Evolutionary conservation across 2,888 invertebrate genomes (phyloP).

Genomic region (Synanthedon myopaeformis): DNA sequence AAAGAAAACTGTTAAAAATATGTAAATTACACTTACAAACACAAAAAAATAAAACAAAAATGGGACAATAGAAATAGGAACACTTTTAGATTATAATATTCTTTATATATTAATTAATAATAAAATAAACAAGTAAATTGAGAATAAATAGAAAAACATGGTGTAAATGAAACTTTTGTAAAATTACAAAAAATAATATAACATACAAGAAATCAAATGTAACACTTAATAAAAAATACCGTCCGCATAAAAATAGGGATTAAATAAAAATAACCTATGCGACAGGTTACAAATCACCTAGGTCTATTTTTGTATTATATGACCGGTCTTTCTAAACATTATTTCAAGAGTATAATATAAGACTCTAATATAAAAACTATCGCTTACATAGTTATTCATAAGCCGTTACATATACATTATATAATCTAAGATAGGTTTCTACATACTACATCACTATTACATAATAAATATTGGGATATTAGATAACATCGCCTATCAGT

Average conservation of each 20-base stretch:
- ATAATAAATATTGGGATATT: slow-evolving; percentile 60
- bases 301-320: slow-evolving; percentile 21
- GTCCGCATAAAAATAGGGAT: too few species aligned
- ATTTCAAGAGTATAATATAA: slow-evolving; percentile 31
- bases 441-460: slow-evolving; percentile 46
- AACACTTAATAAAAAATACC: too few species aligned
- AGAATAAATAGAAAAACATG: slow-evolving; percentile 4
- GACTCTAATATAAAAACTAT: slow-evolving; percentile 61
- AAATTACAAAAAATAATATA: not conserved
- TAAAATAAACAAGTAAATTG: slow-evolving; percentile 3
- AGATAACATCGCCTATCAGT: slow-evolving; percentile 61
- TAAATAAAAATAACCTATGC: too few species aligned
- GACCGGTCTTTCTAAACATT: slow-evolving; percentile 21
- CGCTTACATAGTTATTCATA: slow-evolving; percentile 46
- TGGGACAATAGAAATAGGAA: not conserved
- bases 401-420: slow-evolving; percentile 38
- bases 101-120: slow-evolving; percentile 3
- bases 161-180: not conserved
- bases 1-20: not conserved
- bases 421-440: slow-evolving; percentile 25
- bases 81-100: not conserved
- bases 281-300: too few species aligned
- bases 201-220: too few species aligned
- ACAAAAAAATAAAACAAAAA: not conserved
- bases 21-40: too few species aligned